Evolutionary conservation across 2,888 invertebrate genomes (phyloP).

Genomic region (Shargacucullia verbasci): DNA sequence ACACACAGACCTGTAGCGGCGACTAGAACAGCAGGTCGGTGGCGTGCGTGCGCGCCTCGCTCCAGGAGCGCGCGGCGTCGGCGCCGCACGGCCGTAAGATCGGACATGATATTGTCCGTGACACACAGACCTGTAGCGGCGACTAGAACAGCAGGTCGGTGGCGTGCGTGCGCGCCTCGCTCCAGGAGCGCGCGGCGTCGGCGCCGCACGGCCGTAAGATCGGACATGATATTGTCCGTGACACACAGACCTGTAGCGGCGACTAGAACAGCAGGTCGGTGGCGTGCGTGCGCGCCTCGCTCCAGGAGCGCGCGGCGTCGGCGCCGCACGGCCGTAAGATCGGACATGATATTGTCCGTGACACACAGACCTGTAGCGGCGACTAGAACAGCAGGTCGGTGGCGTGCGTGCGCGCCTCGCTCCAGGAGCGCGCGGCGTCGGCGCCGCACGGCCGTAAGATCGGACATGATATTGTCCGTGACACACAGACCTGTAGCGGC

Average conservation of each 20-base stretch:
- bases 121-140: slow-evolving; percentile 2
- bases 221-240: too few relatives aligned
- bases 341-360: neutral
- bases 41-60: too few relatives aligned
- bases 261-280: neutral
- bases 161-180: neutral
- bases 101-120: too few relatives aligned
- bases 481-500: slow-evolving; percentile 4
- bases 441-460: too few relatives aligned
- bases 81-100: too few relatives aligned
- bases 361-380: neutral
- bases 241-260: too few relatives aligned
- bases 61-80: neutral
- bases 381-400: slow-evolving; percentile 12
- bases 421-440: slow-evolving; percentile 43
- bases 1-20: too few relatives aligned
- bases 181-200: too few relatives aligned
- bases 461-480: neutral
- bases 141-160: slow-evolving; percentile 4
- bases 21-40: too few relatives aligned
- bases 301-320: neutral
- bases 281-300: neutral
- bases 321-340: too few relatives aligned
- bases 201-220: too few relatives aligned
- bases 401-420: slow-evolving; percentile 37